A percentile compares a stretch with the other conserved stretches of the same genome.
phyloP scores from a whole-genome alignment of 2,797 vertebrate species.

The Manis javanica region DNA sequence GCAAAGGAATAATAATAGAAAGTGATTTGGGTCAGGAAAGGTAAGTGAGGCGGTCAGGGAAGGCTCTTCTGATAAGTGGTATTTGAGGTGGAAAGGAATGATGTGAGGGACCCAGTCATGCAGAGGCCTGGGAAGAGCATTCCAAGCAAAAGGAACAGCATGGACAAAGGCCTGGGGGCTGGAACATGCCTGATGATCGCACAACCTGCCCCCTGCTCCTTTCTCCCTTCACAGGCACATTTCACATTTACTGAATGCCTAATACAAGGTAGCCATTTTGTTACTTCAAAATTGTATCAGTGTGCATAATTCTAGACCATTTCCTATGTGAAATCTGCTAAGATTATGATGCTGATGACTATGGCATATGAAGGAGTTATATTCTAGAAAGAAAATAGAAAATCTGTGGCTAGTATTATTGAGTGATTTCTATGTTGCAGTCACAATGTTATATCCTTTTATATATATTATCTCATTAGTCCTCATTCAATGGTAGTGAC shows the following conservation, averaged over 20 bases:
- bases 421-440: not conserved
- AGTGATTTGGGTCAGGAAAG: not conserved
- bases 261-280: not conserved
- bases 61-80: not conserved
- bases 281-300: not conserved
- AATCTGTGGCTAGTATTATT: not conserved
- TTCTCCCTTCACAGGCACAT: not conserved
- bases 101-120: not conserved
- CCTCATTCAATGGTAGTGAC: not conserved
- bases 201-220: rapidly evolving
- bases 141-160: not conserved
- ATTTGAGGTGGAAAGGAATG: not conserved
- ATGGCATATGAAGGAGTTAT: not conserved
- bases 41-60: not conserved
- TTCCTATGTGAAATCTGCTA: not conserved
- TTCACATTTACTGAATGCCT: not conserved
- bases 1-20: not conserved
- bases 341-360: not conserved
- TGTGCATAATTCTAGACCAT: not conserved
- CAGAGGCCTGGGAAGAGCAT: not conserved
- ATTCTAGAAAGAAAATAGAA: not conserved
- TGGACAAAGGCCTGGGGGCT: rapidly evolving
- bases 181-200: rapidly evolving
- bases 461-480: not conserved
- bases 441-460: not conserved